These are phyloP conservation scores for Pelecanoides urinatrix DNA, from an alignment of 2,113 vertebrate genomes.

Conservation along the genomic window DNA sequence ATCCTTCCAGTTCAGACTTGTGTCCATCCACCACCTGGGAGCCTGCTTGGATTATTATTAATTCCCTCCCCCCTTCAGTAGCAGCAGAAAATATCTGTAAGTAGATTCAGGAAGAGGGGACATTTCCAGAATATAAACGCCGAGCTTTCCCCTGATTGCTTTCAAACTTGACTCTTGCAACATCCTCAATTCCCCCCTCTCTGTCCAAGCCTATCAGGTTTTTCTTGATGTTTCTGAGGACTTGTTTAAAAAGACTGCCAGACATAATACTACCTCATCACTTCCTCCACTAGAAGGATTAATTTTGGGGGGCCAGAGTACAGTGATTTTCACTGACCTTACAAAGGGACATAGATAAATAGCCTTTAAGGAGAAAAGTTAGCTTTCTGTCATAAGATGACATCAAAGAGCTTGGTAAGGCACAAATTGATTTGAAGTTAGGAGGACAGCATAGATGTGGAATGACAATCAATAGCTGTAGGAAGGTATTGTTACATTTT, in stretches of 20 bases:
- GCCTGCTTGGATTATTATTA: constrained; percentile 43
- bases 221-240: neutral
- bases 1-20: constrained; percentile 52
- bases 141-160: neutral
- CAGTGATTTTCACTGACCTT: constrained; percentile 52
- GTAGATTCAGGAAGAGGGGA: constrained; percentile 12
- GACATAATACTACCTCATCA: constrained; percentile 29
- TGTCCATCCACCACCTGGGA: constrained; percentile 15
- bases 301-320: neutral
- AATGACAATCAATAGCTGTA: constrained; percentile 34
- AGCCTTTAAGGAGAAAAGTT: constrained; percentile 35
- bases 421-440: constrained; percentile 55
- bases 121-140: constrained; percentile 36
- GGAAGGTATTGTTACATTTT: constrained; percentile 44
- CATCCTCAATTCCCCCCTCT: neutral
- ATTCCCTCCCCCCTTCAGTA: neutral
- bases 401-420: constrained; percentile 49
- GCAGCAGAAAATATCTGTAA: neutral
- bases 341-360: constrained; percentile 55
- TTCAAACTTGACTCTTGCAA: constrained; percentile 2
- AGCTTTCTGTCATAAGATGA: constrained; percentile 31
- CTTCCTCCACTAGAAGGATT: constrained; percentile 34
- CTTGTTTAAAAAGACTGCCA: constrained; percentile 44
- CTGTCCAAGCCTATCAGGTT: neutral
- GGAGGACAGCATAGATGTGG: constrained; percentile 24